Conservation (phyloP, 2,888 invertebrate species). For the Hydropsyche betteni region DNA sequence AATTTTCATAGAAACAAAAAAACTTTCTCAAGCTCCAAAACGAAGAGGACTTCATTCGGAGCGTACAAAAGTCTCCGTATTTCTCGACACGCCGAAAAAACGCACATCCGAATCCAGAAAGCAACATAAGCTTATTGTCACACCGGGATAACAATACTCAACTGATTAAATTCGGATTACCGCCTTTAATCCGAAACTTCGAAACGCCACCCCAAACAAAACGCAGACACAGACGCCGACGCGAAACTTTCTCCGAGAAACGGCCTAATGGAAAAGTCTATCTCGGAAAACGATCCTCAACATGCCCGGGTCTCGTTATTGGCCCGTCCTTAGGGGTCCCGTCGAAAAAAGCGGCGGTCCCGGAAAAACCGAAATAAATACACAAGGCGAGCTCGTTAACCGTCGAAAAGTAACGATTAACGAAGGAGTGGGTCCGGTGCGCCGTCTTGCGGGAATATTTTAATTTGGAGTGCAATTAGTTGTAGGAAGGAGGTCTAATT, state of each 20-base stretch:
- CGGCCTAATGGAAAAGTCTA: conserved; percentile 38
- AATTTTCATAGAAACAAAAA: no score
- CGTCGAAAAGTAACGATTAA: conserved; percentile 26
- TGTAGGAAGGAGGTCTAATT: neutral
- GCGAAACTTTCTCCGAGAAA: neutral
- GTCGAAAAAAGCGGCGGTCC: no score
- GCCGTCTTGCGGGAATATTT: conserved; percentile 4
- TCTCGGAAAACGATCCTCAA: conserved; percentile 26
- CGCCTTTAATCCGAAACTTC: conserved; percentile 10
- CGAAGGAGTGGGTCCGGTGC: neutral
- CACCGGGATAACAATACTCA: conserved; percentile 1
- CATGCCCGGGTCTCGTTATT: neutral
- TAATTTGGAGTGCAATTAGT: conserved; percentile 21
- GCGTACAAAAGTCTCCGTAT: no score
- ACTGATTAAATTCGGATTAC: conserved; percentile 13
- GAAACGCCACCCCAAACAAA: neutral
- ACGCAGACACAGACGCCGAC: neutral
- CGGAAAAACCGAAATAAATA: conserved; percentile 1
- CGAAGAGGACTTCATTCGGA: no score
- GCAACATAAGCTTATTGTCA: neutral
- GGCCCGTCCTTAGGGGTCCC: no score
- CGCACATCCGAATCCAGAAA: no score
- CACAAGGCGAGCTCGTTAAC: conserved; percentile 16
- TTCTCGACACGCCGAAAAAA: no score
- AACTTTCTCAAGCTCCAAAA: no score